Percentiles rank a stretch among this genome's conserved stretches.
Conservation (phyloP, 1,140 invertebrate genomes). For the Thaumatotibia leucotreta region DNA sequence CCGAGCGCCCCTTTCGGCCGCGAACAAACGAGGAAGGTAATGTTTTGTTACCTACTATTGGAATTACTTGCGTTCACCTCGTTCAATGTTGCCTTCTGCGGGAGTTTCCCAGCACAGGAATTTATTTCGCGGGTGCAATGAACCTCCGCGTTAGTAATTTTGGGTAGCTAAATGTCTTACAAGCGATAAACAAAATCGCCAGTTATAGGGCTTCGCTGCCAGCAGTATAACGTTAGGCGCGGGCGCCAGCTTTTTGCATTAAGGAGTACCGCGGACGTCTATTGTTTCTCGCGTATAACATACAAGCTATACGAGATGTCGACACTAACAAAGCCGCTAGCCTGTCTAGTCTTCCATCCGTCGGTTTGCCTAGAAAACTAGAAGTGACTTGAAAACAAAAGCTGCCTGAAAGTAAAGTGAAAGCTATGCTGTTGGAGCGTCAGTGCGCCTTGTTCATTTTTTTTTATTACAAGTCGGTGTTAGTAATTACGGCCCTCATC, state of each 20-base stretch:
- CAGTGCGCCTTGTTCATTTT: background rate
- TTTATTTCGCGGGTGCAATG: constrained; percentile 18
- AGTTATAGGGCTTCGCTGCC: background rate
- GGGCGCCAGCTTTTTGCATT: background rate
- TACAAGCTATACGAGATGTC: background rate
- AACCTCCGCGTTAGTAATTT: constrained; percentile 15
- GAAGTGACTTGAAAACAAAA: background rate
- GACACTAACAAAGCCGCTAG: background rate
- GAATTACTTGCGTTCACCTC: constrained; percentile 18
- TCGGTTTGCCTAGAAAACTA: background rate
- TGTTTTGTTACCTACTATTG: constrained; percentile 19
- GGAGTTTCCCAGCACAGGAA: constrained; percentile 11
- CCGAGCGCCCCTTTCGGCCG: constrained; percentile 10
- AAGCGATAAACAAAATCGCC: background rate
- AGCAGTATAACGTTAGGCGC: background rate
- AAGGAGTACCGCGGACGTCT: background rate
- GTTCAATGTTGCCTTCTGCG: constrained; percentile 15
- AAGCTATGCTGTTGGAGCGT: background rate
- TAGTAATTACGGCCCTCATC: constrained; percentile 1
- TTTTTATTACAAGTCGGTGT: constrained; percentile 10
- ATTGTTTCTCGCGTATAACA: background rate
- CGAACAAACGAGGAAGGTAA: constrained; percentile 18
- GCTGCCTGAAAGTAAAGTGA: background rate
- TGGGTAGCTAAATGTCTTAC: constrained; percentile 10
- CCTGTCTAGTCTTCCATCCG: background rate